Base-by-base conservation (phyloP, 2,888 invertebrate species). In the Ornithoptera priamus region DNA sequence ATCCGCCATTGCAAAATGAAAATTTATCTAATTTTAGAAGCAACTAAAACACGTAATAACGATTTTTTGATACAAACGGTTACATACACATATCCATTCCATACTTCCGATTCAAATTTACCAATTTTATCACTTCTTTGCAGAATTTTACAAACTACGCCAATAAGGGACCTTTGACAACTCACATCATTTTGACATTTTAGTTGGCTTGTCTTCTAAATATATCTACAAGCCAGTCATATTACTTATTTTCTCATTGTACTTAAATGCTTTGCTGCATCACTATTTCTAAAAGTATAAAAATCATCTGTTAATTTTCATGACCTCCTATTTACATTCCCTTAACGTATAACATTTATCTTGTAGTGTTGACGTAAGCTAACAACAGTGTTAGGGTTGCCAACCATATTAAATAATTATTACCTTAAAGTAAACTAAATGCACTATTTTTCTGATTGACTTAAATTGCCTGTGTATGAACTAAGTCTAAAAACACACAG, bases 161-260 rank as follows among this genome's bases (percentile, higher is more conserved):
- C 85, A 86, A 83, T 85, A 71, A 71, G 69, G 53, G 74, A 79
- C 81, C 81, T 87, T 87, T 91, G 90, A 91, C 92, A 92, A 87
- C 90, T 88, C 85, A 81, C 92, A 90, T 88, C 89, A 90, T 90
- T 89, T 90, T 92, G 92, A 92, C 92, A 86, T 92, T 89, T 89
- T 84, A 78, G 77, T 81, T 81, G 74, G 78, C 78, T 81, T 80
- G 75, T 77, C 80, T 81, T 80, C 78, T 77, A 76, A 76, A 78
- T 79, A 79, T 80, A 78, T 78, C 74, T 77, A 72, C 77, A 79
- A 83, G 81, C 82, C 89, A 87, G 83, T 83, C 78, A 75, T 80
- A 84, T 72, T 82, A 82, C 87, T 77, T 74, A 78, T 84, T 79
- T 76, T 75, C 73, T 76, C 12, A 75, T 72, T 72, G 72, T 69